phyloP scores from a whole-genome alignment of 1,140 invertebrate species.

The Eriosoma lanigerum region DNA sequence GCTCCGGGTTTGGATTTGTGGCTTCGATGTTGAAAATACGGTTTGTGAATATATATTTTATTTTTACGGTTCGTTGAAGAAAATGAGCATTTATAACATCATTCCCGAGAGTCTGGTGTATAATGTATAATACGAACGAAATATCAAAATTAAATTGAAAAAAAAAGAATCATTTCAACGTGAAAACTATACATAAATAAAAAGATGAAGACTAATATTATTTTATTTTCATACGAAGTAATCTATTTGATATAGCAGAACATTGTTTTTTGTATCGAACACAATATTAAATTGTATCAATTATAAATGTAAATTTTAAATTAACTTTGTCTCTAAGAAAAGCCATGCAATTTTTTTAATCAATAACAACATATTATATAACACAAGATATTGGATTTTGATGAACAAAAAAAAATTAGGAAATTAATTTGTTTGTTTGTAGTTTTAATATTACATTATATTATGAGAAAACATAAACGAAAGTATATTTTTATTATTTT shows the following conservation, averaged over 20 bases:
- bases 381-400: no score
- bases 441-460: no score
- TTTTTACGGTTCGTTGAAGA: conserved; percentile 51
- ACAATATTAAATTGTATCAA: not conserved
- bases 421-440: no score
- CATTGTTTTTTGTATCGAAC: not conserved
- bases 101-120: not conserved
- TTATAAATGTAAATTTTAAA: no score
- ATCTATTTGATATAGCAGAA: not conserved
- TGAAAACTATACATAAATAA: not conserved
- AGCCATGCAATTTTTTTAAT: no score
- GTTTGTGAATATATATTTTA: conserved; percentile 48
- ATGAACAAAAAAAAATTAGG: no score
- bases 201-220: not conserved
- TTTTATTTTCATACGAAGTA: not conserved
- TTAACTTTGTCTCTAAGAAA: no score
- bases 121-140: conserved; percentile 21
- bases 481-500: no score
- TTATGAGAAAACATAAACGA: no score
- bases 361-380: no score
- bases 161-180: not conserved
- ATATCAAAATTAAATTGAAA: conserved; percentile 47
- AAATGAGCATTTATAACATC: conserved; percentile 37
- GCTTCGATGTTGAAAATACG: conserved; percentile 45
- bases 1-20: conserved; percentile 38